Evolutionary conservation across 2,888 invertebrate genomes (phyloP).

Genomic region (Rosalia funebris): DNA sequence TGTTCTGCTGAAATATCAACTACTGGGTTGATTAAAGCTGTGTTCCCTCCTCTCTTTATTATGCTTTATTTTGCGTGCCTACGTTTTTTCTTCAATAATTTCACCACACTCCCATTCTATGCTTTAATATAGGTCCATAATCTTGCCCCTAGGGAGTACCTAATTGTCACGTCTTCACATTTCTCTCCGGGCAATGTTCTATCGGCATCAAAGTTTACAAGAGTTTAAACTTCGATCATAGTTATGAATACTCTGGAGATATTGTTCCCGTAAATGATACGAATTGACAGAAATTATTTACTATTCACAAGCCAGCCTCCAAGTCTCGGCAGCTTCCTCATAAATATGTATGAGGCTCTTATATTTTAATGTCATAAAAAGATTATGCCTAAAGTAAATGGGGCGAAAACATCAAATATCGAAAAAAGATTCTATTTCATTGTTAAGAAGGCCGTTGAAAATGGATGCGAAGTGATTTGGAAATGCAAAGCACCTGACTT

Average conservation of each 20-base stretch:
- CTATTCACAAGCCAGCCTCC: background rate
- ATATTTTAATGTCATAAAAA: background rate
- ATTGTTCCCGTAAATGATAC: background rate
- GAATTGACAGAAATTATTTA: constrained; percentile 11
- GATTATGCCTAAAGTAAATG: background rate
- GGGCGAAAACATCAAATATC: background rate
- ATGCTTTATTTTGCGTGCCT: no score
- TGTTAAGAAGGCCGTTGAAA: background rate
- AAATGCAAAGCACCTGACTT: no score
- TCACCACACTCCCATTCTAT: no score
- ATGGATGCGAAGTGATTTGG: background rate
- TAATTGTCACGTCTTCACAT: constrained; percentile 4
- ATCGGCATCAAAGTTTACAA: constrained; percentile 13
- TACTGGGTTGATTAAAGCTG: no score
- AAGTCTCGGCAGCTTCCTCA: background rate
- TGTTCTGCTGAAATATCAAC: no score
- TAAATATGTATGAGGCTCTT: background rate
- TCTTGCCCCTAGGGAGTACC: background rate
- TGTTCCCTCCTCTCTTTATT: no score
- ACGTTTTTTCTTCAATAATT: no score
- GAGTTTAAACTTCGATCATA: constrained; percentile 15
- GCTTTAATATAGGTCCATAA: no score
- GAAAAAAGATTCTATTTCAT: background rate
- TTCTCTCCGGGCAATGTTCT: background rate
- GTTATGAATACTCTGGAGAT: constrained; percentile 14